Percentiles rank a stretch among this genome's conserved stretches.
Evolutionary conservation across 2,113 vertebrate species (phyloP).

Genomic region (Leucopsar rothschildi): DNA sequence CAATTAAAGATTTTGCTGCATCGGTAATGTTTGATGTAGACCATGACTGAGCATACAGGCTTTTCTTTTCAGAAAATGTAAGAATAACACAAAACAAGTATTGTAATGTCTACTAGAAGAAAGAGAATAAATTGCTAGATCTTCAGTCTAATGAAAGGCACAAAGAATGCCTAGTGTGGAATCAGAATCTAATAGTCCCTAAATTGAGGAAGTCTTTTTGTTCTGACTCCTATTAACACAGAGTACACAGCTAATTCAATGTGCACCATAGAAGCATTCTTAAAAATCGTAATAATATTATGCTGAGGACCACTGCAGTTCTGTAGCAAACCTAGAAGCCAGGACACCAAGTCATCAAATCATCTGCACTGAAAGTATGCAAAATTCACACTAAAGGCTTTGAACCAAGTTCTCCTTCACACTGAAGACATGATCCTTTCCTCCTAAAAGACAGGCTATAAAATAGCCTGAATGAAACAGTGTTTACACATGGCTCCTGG

Average conservation of each 20-base stretch:
- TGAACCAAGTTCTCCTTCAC: neutral
- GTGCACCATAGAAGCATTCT: neutral
- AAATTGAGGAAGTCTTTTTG: neutral
- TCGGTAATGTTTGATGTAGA: neutral
- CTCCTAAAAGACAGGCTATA: neutral
- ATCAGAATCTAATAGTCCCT: neutral
- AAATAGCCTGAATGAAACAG: neutral
- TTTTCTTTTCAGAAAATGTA: neutral
- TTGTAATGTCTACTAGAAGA: neutral
- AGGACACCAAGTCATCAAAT: neutral
- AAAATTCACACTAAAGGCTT: neutral
- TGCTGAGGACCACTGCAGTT: neutral
- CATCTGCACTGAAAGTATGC: neutral
- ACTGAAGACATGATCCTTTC: neutral
- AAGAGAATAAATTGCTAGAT: neutral
- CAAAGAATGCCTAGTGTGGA: neutral
- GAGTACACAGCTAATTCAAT: neutral
- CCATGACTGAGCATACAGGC: neutral
- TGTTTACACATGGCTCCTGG: neutral
- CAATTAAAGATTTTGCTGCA: conserved; percentile 29
- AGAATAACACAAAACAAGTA: neutral
- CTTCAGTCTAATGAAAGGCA: neutral
- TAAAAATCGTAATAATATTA: neutral
- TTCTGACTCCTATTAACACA: neutral
- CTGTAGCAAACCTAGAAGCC: neutral